Evolutionary conservation across 2,888 invertebrate genomes (phyloP).

Genomic region (Oconnorella tubifera): DNA sequence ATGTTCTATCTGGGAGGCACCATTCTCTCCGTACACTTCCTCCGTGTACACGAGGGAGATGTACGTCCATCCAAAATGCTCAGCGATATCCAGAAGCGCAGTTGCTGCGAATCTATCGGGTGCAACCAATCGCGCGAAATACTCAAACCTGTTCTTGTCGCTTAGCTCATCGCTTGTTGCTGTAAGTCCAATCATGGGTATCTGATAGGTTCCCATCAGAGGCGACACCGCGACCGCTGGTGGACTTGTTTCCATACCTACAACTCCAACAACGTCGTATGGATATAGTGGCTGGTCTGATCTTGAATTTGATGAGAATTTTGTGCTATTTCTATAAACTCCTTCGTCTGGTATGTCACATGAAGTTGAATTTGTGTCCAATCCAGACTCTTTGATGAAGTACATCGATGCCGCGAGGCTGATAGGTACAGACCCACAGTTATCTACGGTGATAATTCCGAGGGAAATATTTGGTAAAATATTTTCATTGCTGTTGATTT

Average conservation of each 20-base stretch:
- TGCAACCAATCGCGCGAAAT: conserved; percentile 44
- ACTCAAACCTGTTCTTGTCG: conserved; percentile 41
- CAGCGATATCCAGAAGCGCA: conserved; percentile 38
- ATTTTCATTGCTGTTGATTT: background rate
- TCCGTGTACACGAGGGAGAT: conserved; percentile 71
- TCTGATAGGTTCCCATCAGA: conserved; percentile 55
- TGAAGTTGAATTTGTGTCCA: no score
- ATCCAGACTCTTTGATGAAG: background rate
- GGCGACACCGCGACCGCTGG: conserved; percentile 19
- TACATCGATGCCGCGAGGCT: background rate
- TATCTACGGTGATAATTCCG: background rate
- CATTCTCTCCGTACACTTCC: conserved; percentile 56
- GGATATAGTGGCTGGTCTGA: no score
- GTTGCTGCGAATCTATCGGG: conserved; percentile 41
- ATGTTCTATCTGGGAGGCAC: conserved; percentile 32
- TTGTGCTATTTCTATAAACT: no score
- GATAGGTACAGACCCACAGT: no score
- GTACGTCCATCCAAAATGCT: conserved; percentile 68
- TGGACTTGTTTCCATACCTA: conserved; percentile 23
- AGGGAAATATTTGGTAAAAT: conserved; percentile 1
- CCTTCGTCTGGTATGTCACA: no score
- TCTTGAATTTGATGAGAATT: no score
- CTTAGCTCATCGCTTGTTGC: conserved; percentile 44
- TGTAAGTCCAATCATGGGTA: conserved; percentile 58
- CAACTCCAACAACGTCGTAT: conserved; percentile 21